A percentile compares a stretch with the other conserved stretches of the same genome.
These are phyloP conservation scores for Campoplex capitator DNA, from an alignment of 2,888 invertebrate genomes.

Conservation along the genomic window DNA sequence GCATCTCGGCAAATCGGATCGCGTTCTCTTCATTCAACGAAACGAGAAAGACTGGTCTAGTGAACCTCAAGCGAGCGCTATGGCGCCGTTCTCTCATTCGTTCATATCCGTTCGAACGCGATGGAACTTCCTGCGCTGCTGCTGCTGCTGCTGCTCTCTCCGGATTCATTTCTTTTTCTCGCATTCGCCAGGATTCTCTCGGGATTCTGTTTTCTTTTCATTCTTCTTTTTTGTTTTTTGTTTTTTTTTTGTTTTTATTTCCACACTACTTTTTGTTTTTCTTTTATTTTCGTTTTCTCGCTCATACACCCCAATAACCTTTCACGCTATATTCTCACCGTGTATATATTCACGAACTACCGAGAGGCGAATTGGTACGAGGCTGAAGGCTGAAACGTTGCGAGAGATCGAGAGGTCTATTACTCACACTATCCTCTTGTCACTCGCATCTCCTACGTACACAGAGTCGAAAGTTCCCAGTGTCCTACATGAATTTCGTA, in stretches of 20 bases:
- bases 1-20: constrained; percentile 64
- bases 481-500: constrained; percentile 30
- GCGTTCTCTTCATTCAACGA: constrained; percentile 63
- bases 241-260: constrained; percentile 43
- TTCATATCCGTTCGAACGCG: constrained; percentile 65
- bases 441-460: not conserved
- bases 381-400: constrained; percentile 22
- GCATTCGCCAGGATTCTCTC: constrained; percentile 1
- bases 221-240: constrained; percentile 13
- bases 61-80: constrained; percentile 35
- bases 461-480: constrained; percentile 30
- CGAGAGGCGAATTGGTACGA: not conserved
- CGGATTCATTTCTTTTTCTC: constrained; percentile 46
- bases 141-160: constrained; percentile 46
- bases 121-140: constrained; percentile 61
- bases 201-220: constrained; percentile 17
- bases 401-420: constrained; percentile 33
- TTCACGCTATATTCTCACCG: constrained; percentile 6
- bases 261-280: constrained; percentile 30
- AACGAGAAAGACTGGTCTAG: constrained; percentile 54
- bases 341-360: constrained; percentile 34
- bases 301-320: constrained; percentile 45
- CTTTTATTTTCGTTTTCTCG: constrained; percentile 45
- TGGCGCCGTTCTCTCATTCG: constrained; percentile 55
- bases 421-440: constrained; percentile 22